phyloP scores from a whole-genome alignment of 1,140 invertebrate genomes.

The Aphelinus atriplicis region DNA sequence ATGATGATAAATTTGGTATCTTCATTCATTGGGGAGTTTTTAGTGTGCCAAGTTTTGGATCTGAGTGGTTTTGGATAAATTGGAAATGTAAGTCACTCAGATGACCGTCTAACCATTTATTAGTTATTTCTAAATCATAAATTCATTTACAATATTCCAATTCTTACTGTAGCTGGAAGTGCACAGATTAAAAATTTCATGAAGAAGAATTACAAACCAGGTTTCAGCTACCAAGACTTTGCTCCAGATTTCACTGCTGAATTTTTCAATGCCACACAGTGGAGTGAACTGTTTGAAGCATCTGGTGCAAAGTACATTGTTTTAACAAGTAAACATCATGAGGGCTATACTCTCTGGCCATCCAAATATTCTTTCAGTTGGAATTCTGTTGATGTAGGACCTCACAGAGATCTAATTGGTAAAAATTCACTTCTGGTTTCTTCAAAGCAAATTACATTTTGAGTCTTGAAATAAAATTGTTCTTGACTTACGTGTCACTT shows the following conservation, averaged over 20 bases:
- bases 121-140: conserved; percentile 3
- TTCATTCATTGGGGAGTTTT: conserved; percentile 95
- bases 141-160: background rate
- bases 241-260: conserved; percentile 82
- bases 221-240: conserved; percentile 88
- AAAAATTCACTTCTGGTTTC: conserved; percentile 38
- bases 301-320: conserved; percentile 90
- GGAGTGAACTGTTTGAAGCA: conserved; percentile 78
- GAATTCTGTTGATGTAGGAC: conserved; percentile 89
- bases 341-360: conserved; percentile 91
- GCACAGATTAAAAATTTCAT: conserved; percentile 72
- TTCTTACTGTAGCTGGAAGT: conserved; percentile 18
- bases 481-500: too few relatives aligned
- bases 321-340: conserved; percentile 93
- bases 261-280: conserved; percentile 81
- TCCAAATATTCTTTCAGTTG: conserved; percentile 87
- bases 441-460: too few relatives aligned
- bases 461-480: too few relatives aligned
- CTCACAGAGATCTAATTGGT: conserved; percentile 83
- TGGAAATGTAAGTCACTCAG: conserved; percentile 71
- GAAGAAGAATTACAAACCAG: conserved; percentile 80
- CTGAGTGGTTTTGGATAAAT: conserved; percentile 89
- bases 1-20: conserved; percentile 89
- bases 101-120: background rate
- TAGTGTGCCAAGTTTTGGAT: conserved; percentile 84